Evolutionary conservation across 2,888 invertebrate genomes (phyloP).

Genomic region (Nomada fabriciana): DNA sequence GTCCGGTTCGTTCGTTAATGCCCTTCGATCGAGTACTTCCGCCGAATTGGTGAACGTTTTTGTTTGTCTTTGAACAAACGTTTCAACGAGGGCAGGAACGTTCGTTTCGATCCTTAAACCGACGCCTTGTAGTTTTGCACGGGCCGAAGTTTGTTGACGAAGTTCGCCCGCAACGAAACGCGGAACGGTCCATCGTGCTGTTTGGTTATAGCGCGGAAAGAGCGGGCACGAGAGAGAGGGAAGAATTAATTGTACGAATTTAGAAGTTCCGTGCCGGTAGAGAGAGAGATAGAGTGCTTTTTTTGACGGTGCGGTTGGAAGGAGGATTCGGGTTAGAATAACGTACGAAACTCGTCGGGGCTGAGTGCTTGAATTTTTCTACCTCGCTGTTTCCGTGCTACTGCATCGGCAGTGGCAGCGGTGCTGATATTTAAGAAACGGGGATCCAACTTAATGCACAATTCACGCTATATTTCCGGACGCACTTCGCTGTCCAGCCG

Average conservation of each 20-base stretch:
- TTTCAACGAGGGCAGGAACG: neutral
- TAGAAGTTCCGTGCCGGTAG: neutral
- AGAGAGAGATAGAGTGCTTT: neutral
- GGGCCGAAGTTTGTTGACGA: neutral
- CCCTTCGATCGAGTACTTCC: slow-evolving; percentile 25
- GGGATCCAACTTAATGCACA: too few species aligned
- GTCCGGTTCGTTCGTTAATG: slow-evolving; percentile 42
- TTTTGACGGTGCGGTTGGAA: neutral
- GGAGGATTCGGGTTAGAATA: neutral
- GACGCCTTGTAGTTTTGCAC: slow-evolving; percentile 7
- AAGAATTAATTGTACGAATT: slow-evolving; percentile 19
- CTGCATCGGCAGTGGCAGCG: too few species aligned
- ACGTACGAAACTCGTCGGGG: neutral
- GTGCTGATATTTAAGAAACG: too few species aligned
- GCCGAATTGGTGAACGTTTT: slow-evolving; percentile 22
- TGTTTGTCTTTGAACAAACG: slow-evolving; percentile 25
- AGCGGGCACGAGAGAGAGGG: neutral
- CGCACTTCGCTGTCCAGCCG: too few species aligned
- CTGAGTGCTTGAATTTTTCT: neutral
- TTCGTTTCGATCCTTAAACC: slow-evolving; percentile 14
- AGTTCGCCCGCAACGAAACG: neutral
- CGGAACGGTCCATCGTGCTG: neutral
- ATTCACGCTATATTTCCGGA: too few species aligned
- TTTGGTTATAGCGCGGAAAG: too few species aligned
- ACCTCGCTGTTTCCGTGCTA: too few species aligned